These are phyloP conservation scores for Helicoverpa zea DNA, from an alignment of 1,140 invertebrate species.

Conservation along the genomic window DNA sequence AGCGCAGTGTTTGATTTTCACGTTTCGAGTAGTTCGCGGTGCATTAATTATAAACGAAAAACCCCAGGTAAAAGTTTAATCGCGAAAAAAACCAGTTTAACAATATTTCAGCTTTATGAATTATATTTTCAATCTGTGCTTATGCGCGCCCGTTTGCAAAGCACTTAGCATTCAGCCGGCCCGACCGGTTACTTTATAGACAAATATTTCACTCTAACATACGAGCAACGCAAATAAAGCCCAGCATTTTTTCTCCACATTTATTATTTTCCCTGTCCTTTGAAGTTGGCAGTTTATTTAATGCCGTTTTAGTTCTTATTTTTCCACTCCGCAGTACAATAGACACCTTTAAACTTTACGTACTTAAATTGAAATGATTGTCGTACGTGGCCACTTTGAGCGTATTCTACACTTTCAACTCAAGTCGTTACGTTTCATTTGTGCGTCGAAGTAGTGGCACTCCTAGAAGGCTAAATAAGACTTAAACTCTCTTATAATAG, in stretches of 20 bases:
- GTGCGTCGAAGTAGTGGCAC: background rate
- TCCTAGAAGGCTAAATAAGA: constrained; percentile 7
- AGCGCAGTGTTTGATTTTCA: constrained; percentile 9
- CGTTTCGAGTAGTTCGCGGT: constrained; percentile 4
- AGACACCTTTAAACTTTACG: constrained; percentile 26
- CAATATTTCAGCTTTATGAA: constrained; percentile 44
- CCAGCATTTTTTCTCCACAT: constrained; percentile 59
- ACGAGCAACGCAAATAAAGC: constrained; percentile 63
- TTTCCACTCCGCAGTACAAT: constrained; percentile 25
- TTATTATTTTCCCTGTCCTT: constrained; percentile 60
- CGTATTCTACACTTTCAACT: constrained; percentile 3
- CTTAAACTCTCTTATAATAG: constrained; percentile 26
- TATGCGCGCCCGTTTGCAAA: constrained; percentile 55
- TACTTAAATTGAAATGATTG: constrained; percentile 11
- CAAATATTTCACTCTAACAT: constrained; percentile 69
- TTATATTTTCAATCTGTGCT: constrained; percentile 50
- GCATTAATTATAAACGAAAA: constrained; percentile 20
- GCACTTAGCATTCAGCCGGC: constrained; percentile 65
- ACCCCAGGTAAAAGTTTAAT: constrained; percentile 34
- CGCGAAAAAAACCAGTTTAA: constrained; percentile 23
- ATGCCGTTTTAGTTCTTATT: constrained; percentile 53
- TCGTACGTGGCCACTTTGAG: constrained; percentile 18
- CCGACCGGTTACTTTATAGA: constrained; percentile 63
- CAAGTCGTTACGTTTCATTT: constrained; percentile 11
- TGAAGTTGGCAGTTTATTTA: constrained; percentile 56